Base-by-base conservation (phyloP, 2,797 vertebrate genomes). In the Pantherophis vulpinus region DNA sequence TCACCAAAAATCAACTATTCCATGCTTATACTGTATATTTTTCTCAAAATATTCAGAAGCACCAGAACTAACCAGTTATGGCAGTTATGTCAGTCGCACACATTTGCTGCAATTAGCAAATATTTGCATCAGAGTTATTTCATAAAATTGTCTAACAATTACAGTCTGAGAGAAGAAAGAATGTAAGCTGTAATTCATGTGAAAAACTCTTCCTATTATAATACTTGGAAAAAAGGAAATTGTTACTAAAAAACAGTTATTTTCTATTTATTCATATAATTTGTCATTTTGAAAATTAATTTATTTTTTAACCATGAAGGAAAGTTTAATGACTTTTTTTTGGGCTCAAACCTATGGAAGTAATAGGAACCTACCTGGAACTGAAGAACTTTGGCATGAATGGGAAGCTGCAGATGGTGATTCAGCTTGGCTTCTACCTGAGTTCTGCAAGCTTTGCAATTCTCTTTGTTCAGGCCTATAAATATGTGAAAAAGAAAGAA, bases 311-410 rank as follows among this genome's bases (percentile, higher is more conserved):
- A 20, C 47, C 23, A 60, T 16, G 37, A 59, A 37, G 20, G 7
- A 37, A 42, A 74, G 27, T 12, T 55, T 37, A 47, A n/a, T 47
- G 23, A 58, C 23, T 23, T 27, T 63, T 16, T 11, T 59, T 32
- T 1, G 12, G 42, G n/a, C 18, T 89, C 25, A 60, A n/a, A 92
- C 29, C 37, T 4, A 92, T 29, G 18, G 14, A 89, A 63, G 18
- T 25, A 94, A 29, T 37, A 74, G 51, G 79, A 60, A 56, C 47
- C 12, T 91, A 99, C 99, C 99, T 97, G 98, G 98, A 87, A 97
- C 98, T 91, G 96, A 91, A 92, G 96, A 97, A 61, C 91, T 96
- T 54, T 97, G 97, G 0, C 94, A 56, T 6, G 92, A 92, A 90
- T 91, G 87, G 55, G 97, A 94, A 0, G 97, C 96, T 11, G 95